Conservation (phyloP, 1,140 invertebrate genomes). For the Marisa cornuarietis region DNA sequence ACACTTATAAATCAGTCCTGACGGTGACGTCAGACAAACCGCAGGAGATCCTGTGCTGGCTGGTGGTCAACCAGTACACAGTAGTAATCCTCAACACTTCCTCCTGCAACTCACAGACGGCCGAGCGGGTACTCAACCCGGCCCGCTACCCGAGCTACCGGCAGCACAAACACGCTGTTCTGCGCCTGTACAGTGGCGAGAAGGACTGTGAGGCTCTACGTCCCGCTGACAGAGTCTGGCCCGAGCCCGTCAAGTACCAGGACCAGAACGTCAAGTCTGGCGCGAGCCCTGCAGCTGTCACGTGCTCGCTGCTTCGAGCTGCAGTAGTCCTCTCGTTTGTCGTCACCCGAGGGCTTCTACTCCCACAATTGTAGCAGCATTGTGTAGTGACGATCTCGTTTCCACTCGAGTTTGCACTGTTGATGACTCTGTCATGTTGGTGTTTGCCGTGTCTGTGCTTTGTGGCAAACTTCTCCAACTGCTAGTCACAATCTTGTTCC, state of each 20-base stretch:
- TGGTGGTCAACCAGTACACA: conserved; percentile 6
- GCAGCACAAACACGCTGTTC: conserved; percentile 1
- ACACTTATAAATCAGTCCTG: conserved; percentile 20
- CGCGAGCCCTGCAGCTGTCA: background rate
- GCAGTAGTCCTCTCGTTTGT: too few species aligned
- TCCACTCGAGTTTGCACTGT: too few species aligned
- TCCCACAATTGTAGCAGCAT: too few species aligned
- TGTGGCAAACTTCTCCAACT: too few species aligned
- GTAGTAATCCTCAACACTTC: conserved; percentile 18
- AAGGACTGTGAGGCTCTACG: conserved; percentile 5
- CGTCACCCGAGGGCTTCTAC: too few species aligned
- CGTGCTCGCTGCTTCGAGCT: too few species aligned
- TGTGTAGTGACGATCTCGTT: too few species aligned
- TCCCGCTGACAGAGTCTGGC: conserved; percentile 12
- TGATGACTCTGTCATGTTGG: too few species aligned
- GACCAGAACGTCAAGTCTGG: background rate
- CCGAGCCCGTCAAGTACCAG: background rate
- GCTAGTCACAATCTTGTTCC: too few species aligned
- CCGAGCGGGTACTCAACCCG: background rate
- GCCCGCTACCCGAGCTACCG: background rate
- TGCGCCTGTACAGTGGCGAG: conserved; percentile 8
- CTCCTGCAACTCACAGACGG: conserved; percentile 15
- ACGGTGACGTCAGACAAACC: conserved; percentile 13
- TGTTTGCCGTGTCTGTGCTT: too few species aligned
- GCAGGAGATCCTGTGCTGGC: conserved; percentile 17